These are phyloP conservation scores for Oscarella lobularis DNA, from an alignment of 37 sponge, comb jelly and placozoan species.

Conservation along the genomic window DNA sequence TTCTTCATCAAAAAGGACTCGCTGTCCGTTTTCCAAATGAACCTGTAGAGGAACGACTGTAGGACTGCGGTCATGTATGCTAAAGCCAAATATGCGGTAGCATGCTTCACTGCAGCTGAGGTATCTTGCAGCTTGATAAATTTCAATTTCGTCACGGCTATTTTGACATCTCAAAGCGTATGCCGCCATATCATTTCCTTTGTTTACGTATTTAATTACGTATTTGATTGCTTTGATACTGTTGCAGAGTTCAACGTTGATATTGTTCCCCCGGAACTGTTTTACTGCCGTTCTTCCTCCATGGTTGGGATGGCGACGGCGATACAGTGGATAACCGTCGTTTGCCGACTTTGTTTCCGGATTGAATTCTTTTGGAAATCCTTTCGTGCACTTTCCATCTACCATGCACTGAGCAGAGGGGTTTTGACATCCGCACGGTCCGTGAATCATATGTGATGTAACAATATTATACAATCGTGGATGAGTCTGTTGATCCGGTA, in stretches of 20 bases:
- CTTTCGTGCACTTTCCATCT: conserved; percentile 27
- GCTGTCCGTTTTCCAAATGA: conserved; percentile 36
- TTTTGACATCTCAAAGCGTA: conserved; percentile 5
- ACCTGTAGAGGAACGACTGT: conserved; percentile 20
- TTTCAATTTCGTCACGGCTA: conserved; percentile 12
- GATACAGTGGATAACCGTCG: conserved; percentile 30
- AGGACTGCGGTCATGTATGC: conserved; percentile 26
- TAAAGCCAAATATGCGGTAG: conserved; percentile 32
- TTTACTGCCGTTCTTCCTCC: conserved; percentile 19
- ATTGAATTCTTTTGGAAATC: conserved; percentile 36
- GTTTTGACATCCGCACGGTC: conserved; percentile 22
- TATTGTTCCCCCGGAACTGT: not conserved
- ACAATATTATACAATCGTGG: not conserved
- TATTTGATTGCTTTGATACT: conserved; percentile 40
- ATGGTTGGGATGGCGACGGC: conserved; percentile 12
- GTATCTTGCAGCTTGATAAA: conserved; percentile 19
- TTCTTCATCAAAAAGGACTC: conserved; percentile 23
- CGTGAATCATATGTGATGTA: not conserved
- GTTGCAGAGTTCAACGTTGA: conserved; percentile 37
- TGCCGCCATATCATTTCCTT: conserved; percentile 26
- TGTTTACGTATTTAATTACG: conserved; percentile 38
- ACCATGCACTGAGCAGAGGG: conserved; percentile 20
- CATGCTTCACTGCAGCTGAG: conserved; percentile 28
- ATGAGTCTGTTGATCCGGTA: not conserved
- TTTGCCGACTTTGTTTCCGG: conserved; percentile 10